Conservation (phyloP, 2,888 invertebrate genomes). For the Octonoba sinensis region DNA sequence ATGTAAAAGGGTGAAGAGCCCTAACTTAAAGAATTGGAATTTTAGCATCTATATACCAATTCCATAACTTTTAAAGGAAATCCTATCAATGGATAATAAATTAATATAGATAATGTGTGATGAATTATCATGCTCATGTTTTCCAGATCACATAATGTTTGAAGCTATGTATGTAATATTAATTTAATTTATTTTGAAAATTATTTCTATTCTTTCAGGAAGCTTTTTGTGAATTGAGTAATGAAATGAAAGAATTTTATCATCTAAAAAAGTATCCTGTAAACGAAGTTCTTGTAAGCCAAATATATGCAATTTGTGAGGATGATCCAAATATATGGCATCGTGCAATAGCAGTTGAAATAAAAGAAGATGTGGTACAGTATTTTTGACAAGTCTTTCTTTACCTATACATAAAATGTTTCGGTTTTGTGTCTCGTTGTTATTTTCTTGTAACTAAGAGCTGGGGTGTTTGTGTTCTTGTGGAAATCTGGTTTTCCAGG, state of each 20-base stretch:
- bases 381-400: not conserved
- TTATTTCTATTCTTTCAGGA: constrained; percentile 69
- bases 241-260: constrained; percentile 72
- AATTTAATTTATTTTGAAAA: too few species aligned
- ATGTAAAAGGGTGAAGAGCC: too few species aligned
- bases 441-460: not conserved
- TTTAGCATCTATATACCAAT: too few species aligned
- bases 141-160: too few species aligned
- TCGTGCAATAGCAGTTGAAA: constrained; percentile 73
- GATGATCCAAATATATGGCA: constrained; percentile 71
- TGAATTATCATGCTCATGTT: too few species aligned
- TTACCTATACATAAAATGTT: constrained; percentile 71
- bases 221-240: constrained; percentile 70
- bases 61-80: too few species aligned
- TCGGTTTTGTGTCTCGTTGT: not conserved
- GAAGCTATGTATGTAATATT: too few species aligned
- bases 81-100: too few species aligned
- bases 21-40: too few species aligned
- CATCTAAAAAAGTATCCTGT: constrained; percentile 65
- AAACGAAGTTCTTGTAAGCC: constrained; percentile 69
- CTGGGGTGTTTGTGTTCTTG: not conserved
- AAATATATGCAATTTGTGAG: constrained; percentile 72
- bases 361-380: constrained; percentile 7
- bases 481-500: too few species aligned
- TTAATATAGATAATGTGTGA: too few species aligned